Evolutionary conservation across 2,797 vertebrate genomes (phyloP).

Genomic region (Danio kyathit): DNA sequence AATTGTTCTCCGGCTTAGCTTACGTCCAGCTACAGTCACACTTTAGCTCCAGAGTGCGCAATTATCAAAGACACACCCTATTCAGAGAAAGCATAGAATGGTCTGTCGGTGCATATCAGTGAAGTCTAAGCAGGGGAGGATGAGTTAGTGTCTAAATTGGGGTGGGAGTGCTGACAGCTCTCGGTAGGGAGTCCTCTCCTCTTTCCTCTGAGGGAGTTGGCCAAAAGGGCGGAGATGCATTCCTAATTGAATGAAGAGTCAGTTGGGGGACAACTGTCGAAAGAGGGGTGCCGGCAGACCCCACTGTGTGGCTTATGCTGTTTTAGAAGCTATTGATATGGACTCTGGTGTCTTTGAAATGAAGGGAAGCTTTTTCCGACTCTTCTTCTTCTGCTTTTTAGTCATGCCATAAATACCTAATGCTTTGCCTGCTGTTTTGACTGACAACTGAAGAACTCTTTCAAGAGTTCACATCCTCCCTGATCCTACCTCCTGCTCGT

Average conservation of each 20-base stretch:
- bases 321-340: constrained; percentile 89
- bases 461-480: constrained; percentile 68
- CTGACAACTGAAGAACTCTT: constrained; percentile 79
- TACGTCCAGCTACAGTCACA: constrained; percentile 46
- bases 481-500: background rate
- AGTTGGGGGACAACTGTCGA: constrained; percentile 83
- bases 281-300: constrained; percentile 81
- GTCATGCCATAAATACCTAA: constrained; percentile 84
- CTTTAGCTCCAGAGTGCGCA: constrained; percentile 24
- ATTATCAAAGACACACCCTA: constrained; percentile 49
- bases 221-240: constrained; percentile 87
- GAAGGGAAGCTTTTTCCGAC: constrained; percentile 83
- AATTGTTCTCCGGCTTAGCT: constrained; percentile 49
- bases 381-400: constrained; percentile 80
- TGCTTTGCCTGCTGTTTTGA: constrained; percentile 82
- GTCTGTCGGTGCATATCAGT: constrained; percentile 48
- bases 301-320: constrained; percentile 83
- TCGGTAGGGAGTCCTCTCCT: constrained; percentile 58
- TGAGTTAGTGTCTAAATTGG: constrained; percentile 35
- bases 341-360: constrained; percentile 89
- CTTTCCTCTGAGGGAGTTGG: constrained; percentile 78
- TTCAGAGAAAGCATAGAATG: constrained; percentile 27
- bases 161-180: constrained; percentile 68
- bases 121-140: constrained; percentile 46
- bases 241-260: constrained; percentile 90